phyloP scores from a whole-genome alignment of 2,888 invertebrate species.

The Euphydryas editha region DNA sequence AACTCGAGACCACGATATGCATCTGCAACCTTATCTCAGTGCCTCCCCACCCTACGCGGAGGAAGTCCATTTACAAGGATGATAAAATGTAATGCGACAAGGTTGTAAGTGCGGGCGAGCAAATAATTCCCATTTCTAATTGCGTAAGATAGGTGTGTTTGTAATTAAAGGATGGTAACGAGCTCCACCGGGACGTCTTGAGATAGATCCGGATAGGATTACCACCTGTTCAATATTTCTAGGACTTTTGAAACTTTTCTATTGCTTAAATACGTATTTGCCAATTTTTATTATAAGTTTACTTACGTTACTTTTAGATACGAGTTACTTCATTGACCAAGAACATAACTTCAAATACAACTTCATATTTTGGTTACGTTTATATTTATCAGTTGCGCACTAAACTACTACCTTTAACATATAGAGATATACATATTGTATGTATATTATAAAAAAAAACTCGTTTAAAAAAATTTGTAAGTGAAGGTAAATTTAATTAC shows the following conservation, averaged over 20 bases:
- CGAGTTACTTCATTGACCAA: too few relatives aligned
- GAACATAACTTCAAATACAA: too few relatives aligned
- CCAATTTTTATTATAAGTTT: background rate
- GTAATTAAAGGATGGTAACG: slow-evolving; percentile 75
- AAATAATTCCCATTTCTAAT: slow-evolving; percentile 68
- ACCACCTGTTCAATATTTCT: background rate
- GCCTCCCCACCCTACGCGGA: slow-evolving; percentile 45
- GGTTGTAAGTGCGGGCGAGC: slow-evolving; percentile 51
- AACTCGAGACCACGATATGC: slow-evolving; percentile 72
- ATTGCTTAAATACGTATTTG: background rate
- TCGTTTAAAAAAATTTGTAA: too few relatives aligned
- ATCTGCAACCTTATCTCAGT: slow-evolving; percentile 44
- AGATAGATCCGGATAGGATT: slow-evolving; percentile 41
- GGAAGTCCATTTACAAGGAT: slow-evolving; percentile 30
- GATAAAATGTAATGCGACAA: slow-evolving; percentile 52
- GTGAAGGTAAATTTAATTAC: too few relatives aligned
- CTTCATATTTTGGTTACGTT: too few relatives aligned
- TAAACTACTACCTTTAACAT: too few relatives aligned
- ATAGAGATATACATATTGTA: too few relatives aligned
- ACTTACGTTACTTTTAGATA: background rate
- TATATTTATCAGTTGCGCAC: too few relatives aligned
- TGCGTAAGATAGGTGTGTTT: slow-evolving; percentile 71
- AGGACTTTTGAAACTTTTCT: background rate
- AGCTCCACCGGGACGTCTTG: slow-evolving; percentile 64
- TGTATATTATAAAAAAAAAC: too few relatives aligned